A percentile compares a stretch with the other conserved stretches of the same genome.
These are phyloP conservation scores for Cotesia chilonis DNA, from an alignment of 1,140 invertebrate species.

Conservation along the genomic window DNA sequence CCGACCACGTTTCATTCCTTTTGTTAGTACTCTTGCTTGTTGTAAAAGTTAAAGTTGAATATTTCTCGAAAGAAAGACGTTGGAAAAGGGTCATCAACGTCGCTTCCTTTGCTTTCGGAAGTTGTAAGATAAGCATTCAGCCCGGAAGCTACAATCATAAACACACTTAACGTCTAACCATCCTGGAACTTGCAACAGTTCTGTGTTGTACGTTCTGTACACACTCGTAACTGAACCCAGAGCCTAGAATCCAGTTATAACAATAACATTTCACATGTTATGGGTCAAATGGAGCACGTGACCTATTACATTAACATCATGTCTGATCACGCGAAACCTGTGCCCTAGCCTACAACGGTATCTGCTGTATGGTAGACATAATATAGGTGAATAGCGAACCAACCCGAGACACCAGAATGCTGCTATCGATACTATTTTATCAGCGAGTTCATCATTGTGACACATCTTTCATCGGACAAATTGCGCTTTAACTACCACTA, in stretches of 20 bases:
- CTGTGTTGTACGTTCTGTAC: too few species aligned
- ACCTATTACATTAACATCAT: conserved; percentile 13
- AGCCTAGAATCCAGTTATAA: background rate
- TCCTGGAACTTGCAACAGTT: too few species aligned
- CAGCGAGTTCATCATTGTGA: background rate
- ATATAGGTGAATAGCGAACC: too few species aligned
- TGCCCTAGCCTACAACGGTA: too few species aligned
- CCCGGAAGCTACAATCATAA: conserved; percentile 12
- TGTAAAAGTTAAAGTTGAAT: too few species aligned
- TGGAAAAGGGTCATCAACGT: conserved; percentile 14
- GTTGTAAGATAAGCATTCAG: conserved; percentile 7
- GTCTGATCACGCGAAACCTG: conserved; percentile 9
- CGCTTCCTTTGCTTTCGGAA: conserved; percentile 16
- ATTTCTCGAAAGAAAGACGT: background rate
- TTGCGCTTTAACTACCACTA: background rate
- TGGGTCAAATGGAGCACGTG: conserved; percentile 14
- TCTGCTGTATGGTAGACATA: too few species aligned
- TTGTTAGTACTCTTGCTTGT: too few species aligned
- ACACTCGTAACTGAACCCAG: too few species aligned
- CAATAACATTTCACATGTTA: background rate
- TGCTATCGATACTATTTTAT: background rate
- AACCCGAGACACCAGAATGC: background rate
- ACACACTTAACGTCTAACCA: conserved; percentile 6
- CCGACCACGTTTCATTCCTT: too few species aligned
- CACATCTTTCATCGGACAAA: conserved; percentile 13